Conservation (phyloP, 1,140 invertebrate species). For the Oncopodura yosiiana region DNA sequence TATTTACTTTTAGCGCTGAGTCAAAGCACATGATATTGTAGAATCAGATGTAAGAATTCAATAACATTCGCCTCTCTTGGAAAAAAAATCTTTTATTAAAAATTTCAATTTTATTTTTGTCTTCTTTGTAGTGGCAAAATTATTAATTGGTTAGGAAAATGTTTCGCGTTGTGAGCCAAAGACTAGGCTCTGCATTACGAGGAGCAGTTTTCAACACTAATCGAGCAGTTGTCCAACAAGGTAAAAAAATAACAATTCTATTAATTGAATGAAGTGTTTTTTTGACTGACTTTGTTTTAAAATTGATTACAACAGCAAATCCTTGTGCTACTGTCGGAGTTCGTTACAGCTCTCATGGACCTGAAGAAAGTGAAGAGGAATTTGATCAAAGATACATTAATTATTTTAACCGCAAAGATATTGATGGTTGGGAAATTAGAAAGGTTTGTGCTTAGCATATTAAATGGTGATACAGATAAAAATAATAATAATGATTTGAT, state of each 20-base stretch:
- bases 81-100: too few species aligned
- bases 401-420: slow-evolving; percentile 78
- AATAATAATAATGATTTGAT: not conserved
- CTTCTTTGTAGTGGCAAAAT: slow-evolving; percentile 38
- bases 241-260: not conserved
- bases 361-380: slow-evolving; percentile 52
- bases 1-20: too few species aligned
- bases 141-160: slow-evolving; percentile 41
- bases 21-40: too few species aligned
- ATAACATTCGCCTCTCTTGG: too few species aligned
- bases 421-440: slow-evolving; percentile 93
- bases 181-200: slow-evolving; percentile 39
- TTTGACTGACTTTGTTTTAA: not conserved
- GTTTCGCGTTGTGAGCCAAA: slow-evolving; percentile 44
- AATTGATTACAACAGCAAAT: too few species aligned
- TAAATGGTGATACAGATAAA: not conserved
- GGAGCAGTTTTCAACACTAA: slow-evolving; percentile 24
- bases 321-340: too few species aligned
- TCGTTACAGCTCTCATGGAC: slow-evolving; percentile 20
- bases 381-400: slow-evolving; percentile 67
- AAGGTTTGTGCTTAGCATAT: too few species aligned
- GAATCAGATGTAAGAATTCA: too few species aligned
- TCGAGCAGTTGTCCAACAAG: not conserved
- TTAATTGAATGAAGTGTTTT: not conserved
- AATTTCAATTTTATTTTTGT: not conserved